Evolutionary conservation across 1,140 invertebrate species (phyloP).

Genomic region (Penaeus chinensis): DNA sequence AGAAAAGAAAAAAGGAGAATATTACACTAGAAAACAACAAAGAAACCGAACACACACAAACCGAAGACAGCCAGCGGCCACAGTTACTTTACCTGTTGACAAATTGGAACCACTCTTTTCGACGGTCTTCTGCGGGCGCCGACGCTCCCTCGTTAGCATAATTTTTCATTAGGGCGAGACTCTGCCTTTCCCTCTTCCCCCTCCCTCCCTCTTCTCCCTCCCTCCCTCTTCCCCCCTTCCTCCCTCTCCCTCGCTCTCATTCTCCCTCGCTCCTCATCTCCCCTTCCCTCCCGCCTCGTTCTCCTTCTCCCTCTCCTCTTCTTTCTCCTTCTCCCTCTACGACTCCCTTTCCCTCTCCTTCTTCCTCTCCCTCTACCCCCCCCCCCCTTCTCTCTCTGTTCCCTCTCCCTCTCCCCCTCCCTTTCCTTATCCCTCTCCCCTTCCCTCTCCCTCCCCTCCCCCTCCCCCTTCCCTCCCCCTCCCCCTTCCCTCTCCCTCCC

Average conservation of each 20-base stretch:
- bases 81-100: no score
- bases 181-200: neutral
- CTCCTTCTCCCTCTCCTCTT: neutral
- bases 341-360: no score
- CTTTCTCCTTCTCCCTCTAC: neutral
- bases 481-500: neutral
- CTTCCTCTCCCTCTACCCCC: neutral
- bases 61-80: no score
- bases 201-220: neutral
- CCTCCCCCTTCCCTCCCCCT: constrained; percentile 6
- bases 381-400: neutral
- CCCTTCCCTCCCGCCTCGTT: neutral
- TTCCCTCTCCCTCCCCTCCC: neutral
- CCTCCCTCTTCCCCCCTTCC: neutral
- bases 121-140: no score
- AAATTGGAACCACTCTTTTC: no score
- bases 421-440: neutral
- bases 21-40: neutral
- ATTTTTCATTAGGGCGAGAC: no score
- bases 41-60: no score
- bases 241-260: neutral
- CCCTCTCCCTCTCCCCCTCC: neutral
- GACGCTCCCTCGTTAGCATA: no score
- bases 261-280: neutral
- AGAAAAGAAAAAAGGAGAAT: neutral